phyloP scores from a whole-genome alignment of 2,113 vertebrate genomes.

The Raja brachyura region DNA sequence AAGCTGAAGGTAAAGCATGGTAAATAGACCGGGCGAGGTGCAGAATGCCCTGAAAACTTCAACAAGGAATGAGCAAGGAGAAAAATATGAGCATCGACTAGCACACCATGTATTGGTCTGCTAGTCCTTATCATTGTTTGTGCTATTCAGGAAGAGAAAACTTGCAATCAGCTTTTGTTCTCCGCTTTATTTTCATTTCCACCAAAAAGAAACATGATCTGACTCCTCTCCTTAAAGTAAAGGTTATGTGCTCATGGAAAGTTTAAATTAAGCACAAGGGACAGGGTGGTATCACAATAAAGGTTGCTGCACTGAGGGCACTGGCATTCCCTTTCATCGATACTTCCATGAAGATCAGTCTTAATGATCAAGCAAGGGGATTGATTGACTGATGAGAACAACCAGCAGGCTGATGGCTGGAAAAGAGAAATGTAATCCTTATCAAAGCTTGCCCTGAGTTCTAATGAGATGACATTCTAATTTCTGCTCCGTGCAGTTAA shows the following conservation, averaged over 20 bases:
- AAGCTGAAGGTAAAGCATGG: not conserved
- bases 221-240: not conserved
- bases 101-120: not conserved
- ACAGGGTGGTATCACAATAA: not conserved
- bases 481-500: not conserved
- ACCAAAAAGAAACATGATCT: not conserved
- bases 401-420: not conserved
- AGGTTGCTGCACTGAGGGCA: not conserved
- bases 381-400: not conserved
- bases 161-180: not conserved
- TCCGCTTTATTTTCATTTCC: not conserved
- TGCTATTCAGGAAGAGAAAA: not conserved
- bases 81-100: not conserved
- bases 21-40: not conserved
- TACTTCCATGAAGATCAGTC: not conserved
- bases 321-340: not conserved
- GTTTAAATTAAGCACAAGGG: not conserved
- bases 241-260: not conserved
- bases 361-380: not conserved
- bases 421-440: not conserved
- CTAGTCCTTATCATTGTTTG: not conserved
- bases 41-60: not conserved
- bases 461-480: not conserved
- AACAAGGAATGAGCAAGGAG: not conserved
- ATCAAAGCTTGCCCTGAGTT: not conserved